Evolutionary conservation across 2,888 invertebrate genomes (phyloP), one percentile per base, ranked within the genome.

Genomic region (Drosophila putrida): DNA sequence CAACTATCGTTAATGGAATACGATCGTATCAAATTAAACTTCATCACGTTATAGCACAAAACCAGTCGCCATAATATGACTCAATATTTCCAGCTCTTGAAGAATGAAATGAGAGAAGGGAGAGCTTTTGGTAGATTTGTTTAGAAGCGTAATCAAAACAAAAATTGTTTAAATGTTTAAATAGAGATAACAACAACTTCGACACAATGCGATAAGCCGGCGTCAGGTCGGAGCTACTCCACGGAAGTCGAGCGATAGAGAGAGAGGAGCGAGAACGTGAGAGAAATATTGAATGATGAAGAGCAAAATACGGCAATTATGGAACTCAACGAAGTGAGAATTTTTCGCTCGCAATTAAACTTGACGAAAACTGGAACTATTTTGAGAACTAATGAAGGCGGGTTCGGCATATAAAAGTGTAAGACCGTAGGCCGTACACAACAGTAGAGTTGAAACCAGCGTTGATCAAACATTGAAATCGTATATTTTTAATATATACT

Each of bases 111-210:
- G 25, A 13, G 25, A n/a, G 38, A 28, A 1, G 13, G 8, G 20
- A 28, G 50, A 41, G 31, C 35, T 38, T 38, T 43, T 6, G 8
- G 11, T 13, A 6, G 31, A 25, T 49, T 73, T 69, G 74, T 73
- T 57, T 69, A 64, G 68, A 75, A 73, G n/a, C 28, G 33, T 58
- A 73, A 77, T 50, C 57, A 70, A 70, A 77, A 70, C 77, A 70
- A 54, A 62, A 25, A 43, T 33, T 39, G 15, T 53, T 57, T 58
- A 28, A 44, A 38, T 33, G n/a, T 53, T 51, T 53, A 28, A 51
- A 38, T 25, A 50, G 41, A 39, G 11, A 33, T 28, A 36, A 13
- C 11, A 35, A 25, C 36, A 36, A n/a, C 13, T 46, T 15, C 20
- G n/a, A 20, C 8, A 31, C n/a, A 25, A n/a, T 10, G 47, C 46